Percentiles rank a stretch among this genome's conserved stretches.
Conservation (phyloP, 2,797 vertebrate genomes). For the Myotis findleyi region DNA sequence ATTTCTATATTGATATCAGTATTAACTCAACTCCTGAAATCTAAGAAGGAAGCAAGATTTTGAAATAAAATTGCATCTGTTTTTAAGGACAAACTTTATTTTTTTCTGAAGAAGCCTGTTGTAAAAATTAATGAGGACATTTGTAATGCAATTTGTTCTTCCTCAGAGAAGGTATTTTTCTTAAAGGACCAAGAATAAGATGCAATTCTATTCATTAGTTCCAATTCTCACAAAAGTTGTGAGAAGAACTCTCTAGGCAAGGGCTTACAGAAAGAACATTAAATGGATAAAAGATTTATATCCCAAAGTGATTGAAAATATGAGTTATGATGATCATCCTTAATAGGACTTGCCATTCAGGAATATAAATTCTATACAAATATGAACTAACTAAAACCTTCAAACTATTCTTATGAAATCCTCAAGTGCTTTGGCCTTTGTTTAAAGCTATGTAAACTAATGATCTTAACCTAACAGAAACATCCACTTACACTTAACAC, state of each 20-base stretch:
- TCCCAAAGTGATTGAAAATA: constrained; percentile 49
- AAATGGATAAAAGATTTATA: constrained; percentile 64
- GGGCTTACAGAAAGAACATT: constrained; percentile 51
- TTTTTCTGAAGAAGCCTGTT: constrained; percentile 53
- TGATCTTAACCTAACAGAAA: constrained; percentile 34
- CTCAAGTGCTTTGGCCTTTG: constrained; percentile 27
- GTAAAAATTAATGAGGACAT: constrained; percentile 65
- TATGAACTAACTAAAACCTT: constrained; percentile 56
- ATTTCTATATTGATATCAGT: constrained; percentile 9
- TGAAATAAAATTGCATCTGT: constrained; percentile 32
- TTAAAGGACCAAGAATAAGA: constrained; percentile 67
- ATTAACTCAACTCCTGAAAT: constrained; percentile 27
- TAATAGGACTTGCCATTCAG: constrained; percentile 50
- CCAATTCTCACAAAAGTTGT: constrained; percentile 64
- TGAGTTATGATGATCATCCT: constrained; percentile 16
- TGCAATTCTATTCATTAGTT: constrained; percentile 64
- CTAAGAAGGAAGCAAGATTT: constrained; percentile 40
- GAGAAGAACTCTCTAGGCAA: constrained; percentile 63
- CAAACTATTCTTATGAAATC: constrained; percentile 27
- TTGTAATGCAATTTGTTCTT: constrained; percentile 62
- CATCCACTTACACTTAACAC: not conserved
- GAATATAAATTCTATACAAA: constrained; percentile 60
- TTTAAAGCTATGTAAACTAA: constrained; percentile 48
- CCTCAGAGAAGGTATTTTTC: constrained; percentile 60
- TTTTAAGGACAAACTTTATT: constrained; percentile 52